Evolutionary conservation across 2,797 vertebrate species (phyloP), one percentile per base, ranked within the genome.

Genomic region (Melanotaenia trifasciata): DNA sequence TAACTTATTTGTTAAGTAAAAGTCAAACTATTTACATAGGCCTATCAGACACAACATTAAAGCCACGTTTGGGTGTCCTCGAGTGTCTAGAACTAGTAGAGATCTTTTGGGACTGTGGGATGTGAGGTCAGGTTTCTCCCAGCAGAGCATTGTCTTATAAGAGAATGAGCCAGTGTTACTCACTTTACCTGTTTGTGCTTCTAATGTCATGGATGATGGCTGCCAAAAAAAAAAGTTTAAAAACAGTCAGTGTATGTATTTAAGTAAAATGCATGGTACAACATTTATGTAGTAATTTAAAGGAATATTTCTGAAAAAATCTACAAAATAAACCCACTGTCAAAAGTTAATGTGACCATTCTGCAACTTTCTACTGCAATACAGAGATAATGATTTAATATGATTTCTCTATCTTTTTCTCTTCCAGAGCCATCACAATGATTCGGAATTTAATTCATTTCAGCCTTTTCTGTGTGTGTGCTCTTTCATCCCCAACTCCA

Each of bases 371-470:
- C 62, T 35, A 7, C 2, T 64, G 0, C 10, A 60, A 38, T 14
- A 20, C 16, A 50, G 16, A 56, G 32, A 59, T 1, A 68, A 58
- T 22, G 7, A 2, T 35, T 45, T 22, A 10, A 14, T 58, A 20
- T 61, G 4, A 65, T 71, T n/a, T 60, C 13, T 63, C 2, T 26
- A 58, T 74, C 32, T 69, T 58, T 4, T 70, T 77, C 38, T 0
- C 87, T 80, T 65, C 20, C 80, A 92, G 88, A 66, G 86, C 54
- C 32, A 40, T 72, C 72, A 84, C 9, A 14, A 90, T 90, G 91
- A 65, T 90, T 69, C 85, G 83, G 78, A 78, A 7, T 6, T 14
- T 89, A 65, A 9, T 90, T 24, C 3, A 32, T 51, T 45, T 92
- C 7, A 80, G 58, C 47, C 57, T 71, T 60, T 28, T 94, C 20